Conservation (phyloP, 1,140 invertebrate species). For the Euschistus heros region DNA sequence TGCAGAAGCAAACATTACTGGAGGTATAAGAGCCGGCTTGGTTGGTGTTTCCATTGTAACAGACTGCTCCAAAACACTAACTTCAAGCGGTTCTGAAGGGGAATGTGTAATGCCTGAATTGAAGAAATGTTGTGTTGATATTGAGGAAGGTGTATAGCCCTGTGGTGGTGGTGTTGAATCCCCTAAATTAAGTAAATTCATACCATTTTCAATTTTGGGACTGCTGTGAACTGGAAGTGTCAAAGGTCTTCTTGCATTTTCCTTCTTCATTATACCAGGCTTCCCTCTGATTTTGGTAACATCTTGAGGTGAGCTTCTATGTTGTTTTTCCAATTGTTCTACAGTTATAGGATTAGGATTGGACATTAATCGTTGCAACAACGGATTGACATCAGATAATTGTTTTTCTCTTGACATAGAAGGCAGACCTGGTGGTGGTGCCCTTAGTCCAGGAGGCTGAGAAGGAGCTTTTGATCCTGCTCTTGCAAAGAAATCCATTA, state of each 20-base stretch:
- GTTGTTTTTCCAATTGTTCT: slow-evolving; percentile 80
- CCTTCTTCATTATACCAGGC: background rate
- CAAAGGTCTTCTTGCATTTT: background rate
- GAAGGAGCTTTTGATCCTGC: slow-evolving; percentile 43
- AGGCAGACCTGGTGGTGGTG: slow-evolving; percentile 21
- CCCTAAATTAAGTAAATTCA: slow-evolving; percentile 41
- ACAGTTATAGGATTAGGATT: slow-evolving; percentile 68
- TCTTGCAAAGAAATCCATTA: slow-evolving; percentile 75
- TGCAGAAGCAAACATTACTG: slow-evolving; percentile 62
- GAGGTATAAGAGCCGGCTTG: slow-evolving; percentile 65
- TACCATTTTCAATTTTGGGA: slow-evolving; percentile 38
- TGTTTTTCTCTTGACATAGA: background rate
- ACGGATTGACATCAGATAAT: slow-evolving; percentile 21
- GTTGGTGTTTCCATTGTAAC: slow-evolving; percentile 41
- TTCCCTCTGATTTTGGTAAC: background rate
- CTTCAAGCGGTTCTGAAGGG: slow-evolving; percentile 25
- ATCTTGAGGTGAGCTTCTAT: slow-evolving; percentile 39
- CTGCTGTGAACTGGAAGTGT: slow-evolving; percentile 2
- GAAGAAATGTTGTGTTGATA: slow-evolving; percentile 32
- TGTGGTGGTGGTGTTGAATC: background rate
- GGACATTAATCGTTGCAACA: slow-evolving; percentile 47
- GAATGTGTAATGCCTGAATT: slow-evolving; percentile 25
- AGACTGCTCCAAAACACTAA: slow-evolving; percentile 34
- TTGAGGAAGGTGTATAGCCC: slow-evolving; percentile 27
- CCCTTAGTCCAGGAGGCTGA: slow-evolving; percentile 20